These are phyloP conservation scores for Phragmatobia fuliginosa DNA, from an alignment of 2,888 invertebrate genomes.

Conservation along the genomic window DNA sequence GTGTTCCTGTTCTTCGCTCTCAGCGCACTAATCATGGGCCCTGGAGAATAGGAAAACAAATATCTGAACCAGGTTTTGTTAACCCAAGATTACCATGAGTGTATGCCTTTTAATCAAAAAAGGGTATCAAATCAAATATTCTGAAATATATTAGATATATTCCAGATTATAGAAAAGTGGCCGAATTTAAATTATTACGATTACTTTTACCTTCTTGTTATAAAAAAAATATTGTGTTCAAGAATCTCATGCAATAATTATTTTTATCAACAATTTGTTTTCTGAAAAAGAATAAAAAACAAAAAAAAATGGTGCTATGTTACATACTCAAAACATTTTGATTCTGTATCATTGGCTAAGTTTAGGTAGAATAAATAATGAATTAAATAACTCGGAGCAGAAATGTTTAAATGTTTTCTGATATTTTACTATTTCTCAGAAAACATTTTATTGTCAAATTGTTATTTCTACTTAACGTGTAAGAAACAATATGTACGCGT, in stretches of 20 bases:
- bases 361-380: background rate
- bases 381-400: background rate
- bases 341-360: background rate
- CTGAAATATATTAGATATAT: conserved; percentile 16
- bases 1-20: conserved; percentile 98
- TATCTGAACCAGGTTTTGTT: conserved; percentile 12
- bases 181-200: background rate
- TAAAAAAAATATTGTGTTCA: background rate
- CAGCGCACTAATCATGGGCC: conserved; percentile 95
- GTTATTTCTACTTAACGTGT: conserved; percentile 49
- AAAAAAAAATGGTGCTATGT: conserved; percentile 1
- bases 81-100: background rate
- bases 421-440: background rate
- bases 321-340: background rate
- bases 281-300: background rate
- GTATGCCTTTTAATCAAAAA: conserved; percentile 1
- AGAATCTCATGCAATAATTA: background rate
- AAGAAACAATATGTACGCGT: conserved; percentile 68
- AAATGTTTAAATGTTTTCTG: conserved; percentile 1
- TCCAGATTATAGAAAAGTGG: conserved; percentile 4
- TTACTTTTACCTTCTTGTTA: background rate
- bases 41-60: conserved; percentile 82
- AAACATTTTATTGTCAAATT: background rate
- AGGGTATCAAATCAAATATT: background rate
- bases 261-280: background rate